Evolutionary conservation across 1,140 invertebrate genomes (phyloP), one percentile per base, ranked within the genome.

Genomic region (Habropoda laboriosa): DNA sequence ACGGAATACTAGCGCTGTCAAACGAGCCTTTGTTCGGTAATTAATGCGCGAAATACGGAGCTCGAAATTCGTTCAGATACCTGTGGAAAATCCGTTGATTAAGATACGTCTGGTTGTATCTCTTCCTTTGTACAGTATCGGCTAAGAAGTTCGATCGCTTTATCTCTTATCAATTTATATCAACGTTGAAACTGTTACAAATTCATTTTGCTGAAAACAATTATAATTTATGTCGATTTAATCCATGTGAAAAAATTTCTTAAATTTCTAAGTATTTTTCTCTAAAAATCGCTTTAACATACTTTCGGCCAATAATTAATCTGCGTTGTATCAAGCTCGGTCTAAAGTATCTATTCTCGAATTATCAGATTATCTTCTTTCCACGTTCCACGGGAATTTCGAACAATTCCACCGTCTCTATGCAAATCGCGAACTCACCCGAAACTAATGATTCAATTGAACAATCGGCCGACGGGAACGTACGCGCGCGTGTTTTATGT

Each of bases 11-110:
- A 24, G 24, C 16, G 38, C 18, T 24, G 47, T 53, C 60, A 64
- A 63, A 40, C 35, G 12, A 16, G n/a, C 16, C 24, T 75, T 75
- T 75, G 47, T 75, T 75, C 16, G 32, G 12, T 53, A 53, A 75
- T 75, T 47, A 66, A 66, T 66, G 32, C 60, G 30, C 21, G 45
- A 32, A n/a, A 16, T 55, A 16, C 45, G n/a, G 35, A 57, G 38
- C 32, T 67, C 57, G 30, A 67, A 55, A 55, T 16, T 55, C 21
- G 49, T 67, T 35, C 10, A 51, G 18, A 57, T 71, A 57, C 13
- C 35, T 38, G 27, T 16, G 13, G 51, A 42, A 57, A 55, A 67
- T 38, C 18, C 38, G 49, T 3, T 32, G 24, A 38, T 40, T 63
- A 30, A 73, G 32, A 61, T 38, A 68, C 64, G 64, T 68, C 64